Conservation (phyloP, 2,113 vertebrate species). For the Epinephelus lanceolatus region DNA sequence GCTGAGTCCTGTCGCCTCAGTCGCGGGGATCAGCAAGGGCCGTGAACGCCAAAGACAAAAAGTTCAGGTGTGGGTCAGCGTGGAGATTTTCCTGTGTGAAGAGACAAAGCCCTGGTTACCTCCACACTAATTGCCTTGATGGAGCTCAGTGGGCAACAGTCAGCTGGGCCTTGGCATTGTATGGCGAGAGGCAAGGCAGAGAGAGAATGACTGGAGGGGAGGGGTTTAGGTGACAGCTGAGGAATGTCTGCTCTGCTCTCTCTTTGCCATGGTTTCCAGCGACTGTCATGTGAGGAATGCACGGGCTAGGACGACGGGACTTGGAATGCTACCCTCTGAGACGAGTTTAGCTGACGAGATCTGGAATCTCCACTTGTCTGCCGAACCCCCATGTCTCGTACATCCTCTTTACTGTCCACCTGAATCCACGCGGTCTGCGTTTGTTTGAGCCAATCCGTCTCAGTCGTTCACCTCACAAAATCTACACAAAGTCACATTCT, state of each 20-base stretch:
- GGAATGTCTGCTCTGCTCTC: slow-evolving; percentile 86
- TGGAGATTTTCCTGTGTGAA: slow-evolving; percentile 53
- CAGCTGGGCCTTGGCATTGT: slow-evolving; percentile 63
- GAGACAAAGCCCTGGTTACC: slow-evolving; percentile 56
- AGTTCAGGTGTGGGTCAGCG: slow-evolving; percentile 72
- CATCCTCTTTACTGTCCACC: slow-evolving; percentile 21
- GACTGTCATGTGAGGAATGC: slow-evolving; percentile 91
- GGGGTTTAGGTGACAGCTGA: slow-evolving; percentile 90
- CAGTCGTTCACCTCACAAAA: neutral
- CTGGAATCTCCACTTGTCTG: slow-evolving; percentile 52
- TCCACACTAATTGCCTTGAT: slow-evolving; percentile 62
- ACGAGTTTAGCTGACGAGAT: slow-evolving; percentile 61
- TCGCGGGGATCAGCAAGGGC: slow-evolving; percentile 15
- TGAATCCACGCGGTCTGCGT: slow-evolving; percentile 5
- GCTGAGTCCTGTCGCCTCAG: slow-evolving; percentile 33
- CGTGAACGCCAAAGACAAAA: slow-evolving; percentile 4
- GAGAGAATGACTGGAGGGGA: slow-evolving; percentile 54
- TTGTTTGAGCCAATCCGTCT: neutral
- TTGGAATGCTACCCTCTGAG: slow-evolving; percentile 88
- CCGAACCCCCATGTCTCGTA: slow-evolving; percentile 5
- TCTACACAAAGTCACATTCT: neutral
- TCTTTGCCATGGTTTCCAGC: slow-evolving; percentile 88
- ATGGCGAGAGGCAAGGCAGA: slow-evolving; percentile 45
- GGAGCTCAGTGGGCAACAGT: slow-evolving; percentile 68
- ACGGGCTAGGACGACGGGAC: slow-evolving; percentile 82